Conservation (phyloP, 2,888 invertebrate species). For the Ashinkailepas kermadecensis region DNA sequence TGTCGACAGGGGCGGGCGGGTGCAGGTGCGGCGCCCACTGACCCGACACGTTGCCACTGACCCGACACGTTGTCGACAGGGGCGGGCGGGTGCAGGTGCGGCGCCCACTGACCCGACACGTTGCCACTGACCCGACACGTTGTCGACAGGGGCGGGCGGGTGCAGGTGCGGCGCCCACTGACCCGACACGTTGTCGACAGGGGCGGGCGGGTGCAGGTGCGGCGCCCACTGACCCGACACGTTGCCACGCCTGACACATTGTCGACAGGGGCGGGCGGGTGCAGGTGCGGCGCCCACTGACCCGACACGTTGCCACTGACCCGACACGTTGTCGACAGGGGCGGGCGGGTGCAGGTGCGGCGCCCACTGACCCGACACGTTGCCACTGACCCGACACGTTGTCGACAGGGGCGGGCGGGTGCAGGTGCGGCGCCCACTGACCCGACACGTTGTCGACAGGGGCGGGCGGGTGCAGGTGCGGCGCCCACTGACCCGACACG, state of each 20-base stretch:
- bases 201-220: neutral
- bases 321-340: neutral
- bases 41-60: too few species aligned
- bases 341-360: neutral
- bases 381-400: too few species aligned
- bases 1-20: neutral
- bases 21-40: neutral
- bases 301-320: too few species aligned
- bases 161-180: neutral
- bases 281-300: neutral
- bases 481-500: too few species aligned
- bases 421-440: neutral
- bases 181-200: neutral
- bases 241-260: too few species aligned
- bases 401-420: neutral
- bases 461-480: neutral
- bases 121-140: too few species aligned
- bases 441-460: neutral
- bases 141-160: neutral
- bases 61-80: neutral
- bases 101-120: too few species aligned
- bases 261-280: neutral
- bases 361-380: too few species aligned
- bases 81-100: neutral
- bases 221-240: neutral